Conservation (phyloP, 1,140 invertebrate species). For the Drosophila sulfurigaster region DNA sequence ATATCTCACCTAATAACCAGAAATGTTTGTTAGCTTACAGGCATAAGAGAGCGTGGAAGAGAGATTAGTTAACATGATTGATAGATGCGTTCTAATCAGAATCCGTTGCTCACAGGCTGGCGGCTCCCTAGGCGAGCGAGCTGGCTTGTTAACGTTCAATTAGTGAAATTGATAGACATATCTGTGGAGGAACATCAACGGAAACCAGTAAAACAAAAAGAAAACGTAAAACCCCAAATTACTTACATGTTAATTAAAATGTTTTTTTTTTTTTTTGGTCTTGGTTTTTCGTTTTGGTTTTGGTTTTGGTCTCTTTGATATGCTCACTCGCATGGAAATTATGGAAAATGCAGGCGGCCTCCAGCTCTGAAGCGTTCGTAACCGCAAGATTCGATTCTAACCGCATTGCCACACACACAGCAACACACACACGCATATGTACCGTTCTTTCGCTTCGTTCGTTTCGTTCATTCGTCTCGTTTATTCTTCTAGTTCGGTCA, state of each 20-base stretch:
- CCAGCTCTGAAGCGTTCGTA: slow-evolving; percentile 16
- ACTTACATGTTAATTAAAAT: slow-evolving; percentile 78
- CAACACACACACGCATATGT: slow-evolving; percentile 40
- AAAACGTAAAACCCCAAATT: slow-evolving; percentile 67
- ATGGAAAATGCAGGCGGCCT: slow-evolving; percentile 46
- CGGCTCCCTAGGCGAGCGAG: slow-evolving; percentile 39
- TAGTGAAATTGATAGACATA: slow-evolving; percentile 83
- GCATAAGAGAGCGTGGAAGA: not conserved
- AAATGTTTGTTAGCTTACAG: slow-evolving; percentile 2
- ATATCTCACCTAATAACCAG: slow-evolving; percentile 63
- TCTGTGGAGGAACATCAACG: slow-evolving; percentile 64
- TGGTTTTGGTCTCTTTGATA: slow-evolving; percentile 23
- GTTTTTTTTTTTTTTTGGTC: slow-evolving; percentile 27
- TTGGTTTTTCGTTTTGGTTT: slow-evolving; percentile 27
- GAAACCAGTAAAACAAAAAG: slow-evolving; percentile 37
- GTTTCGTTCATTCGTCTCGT: slow-evolving; percentile 20
- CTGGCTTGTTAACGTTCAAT: slow-evolving; percentile 79
- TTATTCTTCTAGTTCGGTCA: slow-evolving; percentile 60
- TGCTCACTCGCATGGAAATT: slow-evolving; percentile 67
- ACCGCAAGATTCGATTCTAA: slow-evolving; percentile 64
- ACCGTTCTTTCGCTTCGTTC: slow-evolving; percentile 56
- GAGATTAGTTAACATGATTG: slow-evolving; percentile 68
- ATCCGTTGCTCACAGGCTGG: slow-evolving; percentile 47
- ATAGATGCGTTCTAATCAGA: slow-evolving; percentile 54
- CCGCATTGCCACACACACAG: slow-evolving; percentile 66